Evolutionary conservation across 1,140 invertebrate species (phyloP).

Genomic region (Tribolium madens): DNA sequence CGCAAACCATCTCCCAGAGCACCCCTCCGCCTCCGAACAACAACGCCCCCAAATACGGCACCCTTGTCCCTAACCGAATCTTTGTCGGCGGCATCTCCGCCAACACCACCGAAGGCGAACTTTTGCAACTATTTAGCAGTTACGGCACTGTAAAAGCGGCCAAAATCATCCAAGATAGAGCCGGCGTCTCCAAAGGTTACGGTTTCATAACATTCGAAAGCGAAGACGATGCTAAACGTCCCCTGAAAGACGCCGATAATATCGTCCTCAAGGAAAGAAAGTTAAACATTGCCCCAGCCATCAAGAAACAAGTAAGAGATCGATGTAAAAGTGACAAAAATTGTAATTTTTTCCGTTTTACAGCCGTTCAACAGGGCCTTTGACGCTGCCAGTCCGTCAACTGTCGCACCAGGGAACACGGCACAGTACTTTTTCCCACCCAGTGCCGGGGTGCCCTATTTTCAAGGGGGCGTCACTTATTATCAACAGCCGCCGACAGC

Average conservation of each 20-base stretch:
- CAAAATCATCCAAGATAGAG: constrained; percentile 94
- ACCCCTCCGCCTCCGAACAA: constrained; percentile 58
- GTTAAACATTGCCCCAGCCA: constrained; percentile 90
- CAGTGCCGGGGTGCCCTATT: constrained; percentile 58
- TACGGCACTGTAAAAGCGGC: constrained; percentile 94
- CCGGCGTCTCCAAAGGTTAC: constrained; percentile 94
- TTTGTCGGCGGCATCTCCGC: constrained; percentile 95
- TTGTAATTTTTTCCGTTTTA: constrained; percentile 15
- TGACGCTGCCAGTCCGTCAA: constrained; percentile 56
- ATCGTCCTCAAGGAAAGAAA: constrained; percentile 83
- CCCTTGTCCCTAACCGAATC: constrained; percentile 91
- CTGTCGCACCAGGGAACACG: constrained; percentile 55
- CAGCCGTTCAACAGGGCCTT: constrained; percentile 61
- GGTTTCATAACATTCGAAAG: constrained; percentile 96
- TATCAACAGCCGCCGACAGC: constrained; percentile 57
- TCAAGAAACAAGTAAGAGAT: constrained; percentile 82
- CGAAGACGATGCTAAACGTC: constrained; percentile 87
- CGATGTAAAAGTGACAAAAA: neutral
- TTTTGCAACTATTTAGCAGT: constrained; percentile 84
- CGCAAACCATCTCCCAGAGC: constrained; percentile 23
- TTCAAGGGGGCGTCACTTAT: constrained; percentile 61
- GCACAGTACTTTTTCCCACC: constrained; percentile 62
- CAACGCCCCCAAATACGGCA: constrained; percentile 66
- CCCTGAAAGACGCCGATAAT: constrained; percentile 72
- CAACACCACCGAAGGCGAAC: constrained; percentile 85